A percentile compares a stretch with the other conserved stretches of the same genome.
Conservation (phyloP, 2,113 vertebrate genomes). For the Camelus dromedarius region DNA sequence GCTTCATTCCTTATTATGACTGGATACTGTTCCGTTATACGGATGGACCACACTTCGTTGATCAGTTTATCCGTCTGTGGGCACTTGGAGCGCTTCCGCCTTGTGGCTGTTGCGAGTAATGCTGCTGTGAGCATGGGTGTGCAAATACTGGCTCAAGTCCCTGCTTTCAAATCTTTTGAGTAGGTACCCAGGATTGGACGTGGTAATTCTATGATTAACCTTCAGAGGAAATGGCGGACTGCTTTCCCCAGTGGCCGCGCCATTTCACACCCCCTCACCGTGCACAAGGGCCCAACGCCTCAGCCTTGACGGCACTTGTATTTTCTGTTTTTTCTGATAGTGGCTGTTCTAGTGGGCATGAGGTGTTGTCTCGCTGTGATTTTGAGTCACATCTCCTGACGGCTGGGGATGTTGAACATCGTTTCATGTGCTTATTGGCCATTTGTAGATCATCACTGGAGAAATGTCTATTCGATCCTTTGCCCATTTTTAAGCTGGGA, state of each 20-base stretch:
- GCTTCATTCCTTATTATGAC: neutral
- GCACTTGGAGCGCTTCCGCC: accelerated
- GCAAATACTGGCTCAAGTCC: neutral
- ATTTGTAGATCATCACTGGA: neutral
- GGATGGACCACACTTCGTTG: accelerated
- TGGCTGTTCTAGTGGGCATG: accelerated
- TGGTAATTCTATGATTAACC: no score
- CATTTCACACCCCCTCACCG: accelerated
- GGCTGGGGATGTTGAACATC: accelerated
- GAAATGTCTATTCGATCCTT: neutral
- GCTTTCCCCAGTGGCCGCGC: accelerated
- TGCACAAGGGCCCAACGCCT: accelerated
- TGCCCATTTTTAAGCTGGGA: neutral
- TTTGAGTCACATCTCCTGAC: accelerated
- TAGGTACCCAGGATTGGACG: no score
- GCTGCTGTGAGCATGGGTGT: neutral
- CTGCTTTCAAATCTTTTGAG: neutral
- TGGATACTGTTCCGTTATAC: accelerated
- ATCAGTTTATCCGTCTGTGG: accelerated
- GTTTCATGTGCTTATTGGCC: accelerated
- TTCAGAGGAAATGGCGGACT: accelerated
- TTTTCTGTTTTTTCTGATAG: neutral
- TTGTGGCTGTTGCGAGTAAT: accelerated
- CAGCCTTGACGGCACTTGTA: accelerated
- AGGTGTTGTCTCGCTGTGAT: accelerated